phyloP scores from a whole-genome alignment of 2,888 invertebrate species.

The Syritta pipiens region DNA sequence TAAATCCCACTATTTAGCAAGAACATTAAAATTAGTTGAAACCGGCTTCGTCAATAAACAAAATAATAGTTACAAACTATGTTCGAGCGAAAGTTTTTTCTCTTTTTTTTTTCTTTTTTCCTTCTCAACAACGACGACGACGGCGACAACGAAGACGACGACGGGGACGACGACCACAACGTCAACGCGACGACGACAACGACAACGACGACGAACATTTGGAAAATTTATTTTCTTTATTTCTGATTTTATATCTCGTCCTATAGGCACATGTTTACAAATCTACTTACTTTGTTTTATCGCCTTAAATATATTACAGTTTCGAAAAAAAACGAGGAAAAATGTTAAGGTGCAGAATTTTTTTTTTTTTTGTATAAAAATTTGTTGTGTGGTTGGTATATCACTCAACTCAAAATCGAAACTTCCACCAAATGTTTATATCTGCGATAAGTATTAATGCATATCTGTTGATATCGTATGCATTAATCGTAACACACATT shows the following conservation, averaged over 20 bases:
- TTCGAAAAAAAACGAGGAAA: too few relatives aligned
- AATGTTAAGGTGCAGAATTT: not conserved
- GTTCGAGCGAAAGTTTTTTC: not conserved
- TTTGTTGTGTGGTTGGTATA: too few relatives aligned
- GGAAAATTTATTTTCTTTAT: not conserved
- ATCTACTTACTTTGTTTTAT: slow-evolving; percentile 61
- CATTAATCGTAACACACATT: slow-evolving; percentile 20
- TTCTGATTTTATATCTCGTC: not conserved
- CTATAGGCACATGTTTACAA: slow-evolving; percentile 48
- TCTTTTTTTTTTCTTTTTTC: not conserved
- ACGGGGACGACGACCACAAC: not conserved
- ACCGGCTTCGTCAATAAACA: slow-evolving; percentile 35
- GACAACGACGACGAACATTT: not conserved
- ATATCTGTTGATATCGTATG: slow-evolving; percentile 61
- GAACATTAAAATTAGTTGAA: slow-evolving; percentile 32
- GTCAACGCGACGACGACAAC: slow-evolving; percentile 5
- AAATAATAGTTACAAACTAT: too few relatives aligned
- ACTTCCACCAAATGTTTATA: slow-evolving; percentile 45
- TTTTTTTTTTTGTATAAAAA: not conserved
- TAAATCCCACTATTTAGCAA: too few relatives aligned
- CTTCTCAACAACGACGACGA: not conserved
- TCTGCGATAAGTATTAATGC: slow-evolving; percentile 50
- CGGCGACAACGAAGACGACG: not conserved
- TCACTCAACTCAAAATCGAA: slow-evolving; percentile 36
- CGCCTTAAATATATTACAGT: slow-evolving; percentile 28